Evolutionary conservation across 2,888 invertebrate species (phyloP), one percentile per base, ranked within the genome.

Genomic region (Teleogryllus oceanicus): DNA sequence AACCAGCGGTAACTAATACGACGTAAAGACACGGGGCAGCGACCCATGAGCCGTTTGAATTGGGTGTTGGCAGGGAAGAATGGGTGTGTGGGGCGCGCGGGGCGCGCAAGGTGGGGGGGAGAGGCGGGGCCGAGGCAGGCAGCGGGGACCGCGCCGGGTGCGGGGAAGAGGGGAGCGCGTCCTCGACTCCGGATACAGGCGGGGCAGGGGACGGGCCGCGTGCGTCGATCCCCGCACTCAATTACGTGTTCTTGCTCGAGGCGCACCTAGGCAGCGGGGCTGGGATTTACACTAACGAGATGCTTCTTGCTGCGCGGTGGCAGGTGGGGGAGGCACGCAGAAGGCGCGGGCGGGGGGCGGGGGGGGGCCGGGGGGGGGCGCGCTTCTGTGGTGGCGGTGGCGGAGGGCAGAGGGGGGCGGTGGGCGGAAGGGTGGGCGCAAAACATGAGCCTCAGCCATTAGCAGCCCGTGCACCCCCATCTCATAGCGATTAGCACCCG

Each of bases 201-300:
- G 8, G 37, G 37, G 8, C 5, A 1, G 37, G 37, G 37, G 37
- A 37, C 0, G 37, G 37, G 16, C 62, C 13, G n/a, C 62, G 62
- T 8, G 62, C 62, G 62, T 62, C 62, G 62, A 62, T 62, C 16
- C 37, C 62, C 62, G 62, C 62, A 18, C 62, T 62, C 62, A 62
- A 62, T 62, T 62, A 62, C 62, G 13, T 10, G 62, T 62, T 62
- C 62, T 62, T 62, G 62, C 62, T n/a, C 16, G n/a, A n/a, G 62
- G 62, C 62, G 62, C 62, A 62, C 62, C 62, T 62, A 18, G 62
- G 62, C 62, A n/a, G n/a, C 62, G 16, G 62, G 62, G 62, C n/a
- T 62, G 62, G 62, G 62, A 62, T 62, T 62, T 62, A 62, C 62
- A 62, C 62, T 62, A 62, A 62, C 62, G 62, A 62, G 62, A 62